Percentiles rank a stretch among this genome's conserved stretches.
These are phyloP conservation scores for Hemitrygon akajei DNA, from an alignment of 2,797 vertebrate genomes.

Conservation along the genomic window DNA sequence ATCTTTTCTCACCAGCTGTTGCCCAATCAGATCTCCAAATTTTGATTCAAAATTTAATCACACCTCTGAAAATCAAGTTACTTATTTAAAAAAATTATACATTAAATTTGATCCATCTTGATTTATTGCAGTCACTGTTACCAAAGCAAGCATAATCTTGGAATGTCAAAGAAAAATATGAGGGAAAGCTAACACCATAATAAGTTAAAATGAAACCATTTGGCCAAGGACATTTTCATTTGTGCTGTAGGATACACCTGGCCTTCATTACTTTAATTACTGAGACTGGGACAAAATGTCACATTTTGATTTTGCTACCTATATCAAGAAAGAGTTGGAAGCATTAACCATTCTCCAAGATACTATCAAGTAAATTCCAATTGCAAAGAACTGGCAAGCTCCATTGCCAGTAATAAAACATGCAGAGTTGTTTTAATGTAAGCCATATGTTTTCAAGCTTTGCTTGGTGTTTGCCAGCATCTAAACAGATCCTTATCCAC, in stretches of 20 bases:
- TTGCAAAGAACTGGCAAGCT: slow-evolving; percentile 1
- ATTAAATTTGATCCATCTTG: background rate
- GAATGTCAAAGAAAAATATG: slow-evolving; percentile 29
- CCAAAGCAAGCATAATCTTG: slow-evolving; percentile 24
- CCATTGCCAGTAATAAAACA: background rate
- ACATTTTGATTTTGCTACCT: slow-evolving; percentile 30
- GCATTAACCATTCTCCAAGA: slow-evolving; percentile 1
- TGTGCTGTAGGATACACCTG: slow-evolving; percentile 12
- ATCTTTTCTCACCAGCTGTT: background rate
- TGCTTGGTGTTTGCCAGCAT: background rate
- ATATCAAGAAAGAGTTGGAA: slow-evolving; percentile 22
- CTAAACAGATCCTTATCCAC: background rate
- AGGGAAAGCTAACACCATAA: background rate
- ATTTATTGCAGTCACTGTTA: background rate
- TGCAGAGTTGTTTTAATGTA: background rate
- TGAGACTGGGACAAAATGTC: slow-evolving; percentile 29
- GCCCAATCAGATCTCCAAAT: background rate
- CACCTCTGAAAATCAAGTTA: background rate
- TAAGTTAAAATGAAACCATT: slow-evolving; percentile 7
- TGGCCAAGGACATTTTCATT: slow-evolving; percentile 10
- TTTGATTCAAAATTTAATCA: background rate
- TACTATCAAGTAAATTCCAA: slow-evolving; percentile 6
- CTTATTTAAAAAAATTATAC: background rate
- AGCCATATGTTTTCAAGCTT: slow-evolving; percentile 17
- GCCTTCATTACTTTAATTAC: slow-evolving; percentile 13